Evolutionary conservation across 2,113 vertebrate species (phyloP).

Genomic region (Rhabdomys dilectus): DNA sequence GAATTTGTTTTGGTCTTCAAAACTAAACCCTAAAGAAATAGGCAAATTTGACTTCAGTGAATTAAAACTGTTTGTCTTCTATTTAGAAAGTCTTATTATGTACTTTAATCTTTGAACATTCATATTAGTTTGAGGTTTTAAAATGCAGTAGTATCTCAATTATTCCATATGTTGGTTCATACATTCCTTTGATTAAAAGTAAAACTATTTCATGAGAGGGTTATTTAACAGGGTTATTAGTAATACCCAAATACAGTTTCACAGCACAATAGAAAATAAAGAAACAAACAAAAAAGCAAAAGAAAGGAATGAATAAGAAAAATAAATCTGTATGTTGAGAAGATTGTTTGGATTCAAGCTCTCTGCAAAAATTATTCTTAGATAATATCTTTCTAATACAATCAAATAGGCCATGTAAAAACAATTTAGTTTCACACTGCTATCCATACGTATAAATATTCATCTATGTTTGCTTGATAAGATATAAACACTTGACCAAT

Average conservation of each 20-base stretch:
- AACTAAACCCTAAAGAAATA: not conserved
- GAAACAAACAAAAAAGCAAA: conserved; percentile 87
- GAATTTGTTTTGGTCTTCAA: conserved; percentile 42
- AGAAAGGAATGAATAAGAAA: conserved; percentile 86
- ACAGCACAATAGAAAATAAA: conserved; percentile 88
- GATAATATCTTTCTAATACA: conserved; percentile 81
- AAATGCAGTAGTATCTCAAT: conserved; percentile 72
- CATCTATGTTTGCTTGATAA: conserved; percentile 60
- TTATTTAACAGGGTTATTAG: conserved; percentile 91
- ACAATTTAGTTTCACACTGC: conserved; percentile 90
- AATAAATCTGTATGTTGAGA: conserved; percentile 84
- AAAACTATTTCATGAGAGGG: conserved; percentile 90
- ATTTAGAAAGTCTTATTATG: conserved; percentile 58
- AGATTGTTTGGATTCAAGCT: conserved; percentile 83
- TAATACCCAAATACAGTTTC: conserved; percentile 89
- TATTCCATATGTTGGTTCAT: conserved; percentile 82
- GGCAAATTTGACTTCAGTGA: conserved; percentile 48
- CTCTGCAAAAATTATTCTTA: conserved; percentile 78
- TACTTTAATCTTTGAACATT: conserved; percentile 52
- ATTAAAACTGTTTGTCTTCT: conserved; percentile 49
- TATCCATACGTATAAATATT: conserved; percentile 63
- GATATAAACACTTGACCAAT: conserved; percentile 36
- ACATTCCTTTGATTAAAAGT: conserved; percentile 80
- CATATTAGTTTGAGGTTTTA: conserved; percentile 47
- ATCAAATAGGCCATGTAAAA: conserved; percentile 91